Evolutionary conservation across 1,140 invertebrate species (phyloP).

Genomic region (Brachionus angularis): DNA sequence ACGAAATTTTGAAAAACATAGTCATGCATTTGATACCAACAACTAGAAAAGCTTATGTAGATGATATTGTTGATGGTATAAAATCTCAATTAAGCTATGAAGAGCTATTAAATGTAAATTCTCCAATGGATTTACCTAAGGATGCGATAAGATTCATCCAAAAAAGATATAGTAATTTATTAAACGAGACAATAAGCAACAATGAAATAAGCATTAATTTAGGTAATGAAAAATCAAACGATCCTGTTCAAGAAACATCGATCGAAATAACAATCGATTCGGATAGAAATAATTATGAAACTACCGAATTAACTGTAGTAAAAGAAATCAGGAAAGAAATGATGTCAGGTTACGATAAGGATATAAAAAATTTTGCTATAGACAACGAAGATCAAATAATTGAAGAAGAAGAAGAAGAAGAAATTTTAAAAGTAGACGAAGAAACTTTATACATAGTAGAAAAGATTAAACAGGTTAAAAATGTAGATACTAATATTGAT

Average conservation of each 20-base stretch:
- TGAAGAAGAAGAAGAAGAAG: not conserved
- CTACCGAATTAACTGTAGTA: conserved; percentile 20
- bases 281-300: not conserved
- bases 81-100: not conserved
- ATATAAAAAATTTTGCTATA: no score
- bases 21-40: conserved; percentile 39
- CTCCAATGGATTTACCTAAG: conserved; percentile 15
- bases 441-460: conserved; percentile 42
- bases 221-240: not conserved
- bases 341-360: not conserved
- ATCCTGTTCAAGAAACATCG: not conserved
- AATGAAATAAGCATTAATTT: no score
- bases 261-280: conserved; percentile 11
- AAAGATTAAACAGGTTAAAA: conserved; percentile 11
- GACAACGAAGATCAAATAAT: not conserved
- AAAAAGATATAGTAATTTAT: conserved; percentile 5
- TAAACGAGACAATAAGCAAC: not conserved
- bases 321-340: conserved; percentile 12
- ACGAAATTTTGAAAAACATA: conserved; percentile 18
- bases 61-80: conserved; percentile 35
- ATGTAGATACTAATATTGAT: no score
- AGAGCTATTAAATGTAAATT: conserved; percentile 1
- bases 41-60: conserved; percentile 26
- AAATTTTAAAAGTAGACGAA: conserved; percentile 19
- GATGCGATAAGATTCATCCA: conserved; percentile 19